Percentiles rank a stretch among this genome's conserved stretches.
Conservation (phyloP, 2,888 invertebrate genomes). For the Campaea margaritaria region DNA sequence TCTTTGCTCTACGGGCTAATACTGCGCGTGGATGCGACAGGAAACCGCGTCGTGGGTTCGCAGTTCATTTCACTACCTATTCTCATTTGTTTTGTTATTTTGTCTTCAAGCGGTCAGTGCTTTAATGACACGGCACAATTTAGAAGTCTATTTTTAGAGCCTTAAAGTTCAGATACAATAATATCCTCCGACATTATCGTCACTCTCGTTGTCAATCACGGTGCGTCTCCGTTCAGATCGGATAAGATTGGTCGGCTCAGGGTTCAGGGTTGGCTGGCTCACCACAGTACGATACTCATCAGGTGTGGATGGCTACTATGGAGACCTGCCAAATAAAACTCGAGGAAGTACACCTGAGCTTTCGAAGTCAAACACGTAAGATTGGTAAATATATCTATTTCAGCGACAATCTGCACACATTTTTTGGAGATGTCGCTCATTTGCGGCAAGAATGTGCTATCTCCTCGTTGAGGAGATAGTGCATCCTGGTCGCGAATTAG, state of each 20-base stretch:
- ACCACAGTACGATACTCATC: neutral
- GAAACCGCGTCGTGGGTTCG: too few relatives aligned
- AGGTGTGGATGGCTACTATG: neutral
- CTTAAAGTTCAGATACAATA: slow-evolving; percentile 23
- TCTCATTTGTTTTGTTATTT: neutral
- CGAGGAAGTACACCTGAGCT: neutral
- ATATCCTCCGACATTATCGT: slow-evolving; percentile 13
- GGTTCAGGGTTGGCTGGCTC: too few relatives aligned
- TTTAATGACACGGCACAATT: slow-evolving; percentile 4
- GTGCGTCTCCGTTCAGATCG: neutral
- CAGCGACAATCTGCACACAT: too few relatives aligned
- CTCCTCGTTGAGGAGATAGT: too few relatives aligned
- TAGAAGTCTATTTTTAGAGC: slow-evolving; percentile 5
- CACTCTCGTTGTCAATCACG: neutral
- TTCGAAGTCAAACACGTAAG: neutral
- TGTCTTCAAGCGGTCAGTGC: neutral
- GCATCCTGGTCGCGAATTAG: too few relatives aligned
- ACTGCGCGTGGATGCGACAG: too few relatives aligned
- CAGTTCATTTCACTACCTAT: neutral
- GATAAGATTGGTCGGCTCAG: neutral
- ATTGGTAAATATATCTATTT: too few relatives aligned
- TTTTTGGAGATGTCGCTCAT: too few relatives aligned
- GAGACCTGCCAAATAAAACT: neutral
- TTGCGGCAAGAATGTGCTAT: too few relatives aligned
- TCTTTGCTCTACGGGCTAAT: too few relatives aligned